Percentiles rank a stretch among this genome's conserved stretches.
These are phyloP conservation scores for Acipenser oxyrinchus DNA, from an alignment of 2,797 vertebrate species.

Conservation along the genomic window DNA sequence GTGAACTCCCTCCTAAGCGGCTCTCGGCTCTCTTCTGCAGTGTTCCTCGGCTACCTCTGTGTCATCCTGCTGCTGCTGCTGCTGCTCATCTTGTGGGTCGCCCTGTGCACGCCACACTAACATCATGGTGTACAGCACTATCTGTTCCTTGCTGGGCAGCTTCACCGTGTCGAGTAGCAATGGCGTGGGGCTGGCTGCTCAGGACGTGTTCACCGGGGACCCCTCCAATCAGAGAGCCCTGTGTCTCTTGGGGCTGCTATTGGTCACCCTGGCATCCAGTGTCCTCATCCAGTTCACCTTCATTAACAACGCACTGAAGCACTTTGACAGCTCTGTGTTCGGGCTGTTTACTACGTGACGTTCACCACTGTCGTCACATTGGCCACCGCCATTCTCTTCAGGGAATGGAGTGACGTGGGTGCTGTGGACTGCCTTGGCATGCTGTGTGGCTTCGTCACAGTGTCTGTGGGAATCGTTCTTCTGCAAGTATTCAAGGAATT, in stretches of 20 bases:
- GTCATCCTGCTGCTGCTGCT: slow-evolving; percentile 75
- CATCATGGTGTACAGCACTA: slow-evolving; percentile 89
- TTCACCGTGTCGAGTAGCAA: slow-evolving; percentile 95
- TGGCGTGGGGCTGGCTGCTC: slow-evolving; percentile 82
- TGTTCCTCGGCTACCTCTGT: slow-evolving; percentile 72
- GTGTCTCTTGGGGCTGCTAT: slow-evolving; percentile 65
- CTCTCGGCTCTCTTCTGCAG: slow-evolving; percentile 50
- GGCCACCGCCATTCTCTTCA: slow-evolving; percentile 86
- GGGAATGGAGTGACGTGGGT: slow-evolving; percentile 80
- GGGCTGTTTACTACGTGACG: slow-evolving; percentile 87
- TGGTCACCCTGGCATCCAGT: slow-evolving; percentile 74
- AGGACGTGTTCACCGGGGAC: slow-evolving; percentile 68
- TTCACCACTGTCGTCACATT: slow-evolving; percentile 83
- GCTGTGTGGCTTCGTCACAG: slow-evolving; percentile 77
- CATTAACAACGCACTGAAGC: slow-evolving; percentile 89
- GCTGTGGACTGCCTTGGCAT: slow-evolving; percentile 75
- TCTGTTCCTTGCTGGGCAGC: slow-evolving; percentile 89
- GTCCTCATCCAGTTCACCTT: slow-evolving; percentile 88
- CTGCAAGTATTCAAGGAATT: slow-evolving; percentile 87
- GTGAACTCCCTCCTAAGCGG: too few species aligned
- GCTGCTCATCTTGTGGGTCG: slow-evolving; percentile 78
- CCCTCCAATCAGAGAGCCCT: slow-evolving; percentile 58
- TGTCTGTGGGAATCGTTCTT: slow-evolving; percentile 79
- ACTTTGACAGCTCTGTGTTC: slow-evolving; percentile 82
- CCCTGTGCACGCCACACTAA: slow-evolving; percentile 75